Evolutionary conservation across 2,888 invertebrate genomes (phyloP).

Genomic region (Eulithis prunata): DNA sequence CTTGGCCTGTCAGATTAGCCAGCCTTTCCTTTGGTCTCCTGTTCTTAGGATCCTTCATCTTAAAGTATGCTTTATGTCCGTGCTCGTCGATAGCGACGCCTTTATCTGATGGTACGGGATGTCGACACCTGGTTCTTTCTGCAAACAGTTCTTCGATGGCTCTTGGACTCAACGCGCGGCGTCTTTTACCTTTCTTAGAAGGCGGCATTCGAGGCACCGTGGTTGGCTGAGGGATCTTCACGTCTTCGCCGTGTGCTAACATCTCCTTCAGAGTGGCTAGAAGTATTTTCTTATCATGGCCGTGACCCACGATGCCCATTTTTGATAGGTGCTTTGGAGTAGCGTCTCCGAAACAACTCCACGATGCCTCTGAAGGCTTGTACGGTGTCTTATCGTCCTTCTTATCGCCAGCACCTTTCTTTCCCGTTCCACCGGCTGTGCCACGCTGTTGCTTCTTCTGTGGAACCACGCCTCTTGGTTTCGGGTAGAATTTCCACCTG

Average conservation of each 20-base stretch:
- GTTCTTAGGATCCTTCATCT: constrained; percentile 53
- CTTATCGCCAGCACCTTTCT: constrained; percentile 44
- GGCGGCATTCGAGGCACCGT: constrained; percentile 50
- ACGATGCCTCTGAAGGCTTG: constrained; percentile 58
- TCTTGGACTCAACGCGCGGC: constrained; percentile 16
- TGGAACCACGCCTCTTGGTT: constrained; percentile 34
- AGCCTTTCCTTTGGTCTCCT: constrained; percentile 60
- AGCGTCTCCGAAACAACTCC: constrained; percentile 74
- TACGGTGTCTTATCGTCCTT: constrained; percentile 43
- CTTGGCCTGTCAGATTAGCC: constrained; percentile 53
- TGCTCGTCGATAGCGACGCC: constrained; percentile 64
- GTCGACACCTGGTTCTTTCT: constrained; percentile 60
- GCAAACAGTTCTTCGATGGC: constrained; percentile 32
- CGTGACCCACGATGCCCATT: constrained; percentile 75
- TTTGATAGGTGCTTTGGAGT: constrained; percentile 63
- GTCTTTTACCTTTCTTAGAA: constrained; percentile 41
- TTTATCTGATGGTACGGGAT: constrained; percentile 64
- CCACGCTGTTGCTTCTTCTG: constrained; percentile 39
- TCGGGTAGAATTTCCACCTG: constrained; percentile 67
- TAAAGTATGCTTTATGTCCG: constrained; percentile 71
- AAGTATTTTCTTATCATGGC: constrained; percentile 68
- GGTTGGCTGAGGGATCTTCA: constrained; percentile 60
- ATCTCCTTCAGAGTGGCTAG: constrained; percentile 58
- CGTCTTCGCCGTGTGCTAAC: constrained; percentile 61
- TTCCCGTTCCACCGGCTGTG: constrained; percentile 12